A percentile compares a stretch with the other conserved stretches of the same genome.
phyloP scores from a whole-genome alignment of 2,797 vertebrate genomes.

The Xerus rutilus region DNA sequence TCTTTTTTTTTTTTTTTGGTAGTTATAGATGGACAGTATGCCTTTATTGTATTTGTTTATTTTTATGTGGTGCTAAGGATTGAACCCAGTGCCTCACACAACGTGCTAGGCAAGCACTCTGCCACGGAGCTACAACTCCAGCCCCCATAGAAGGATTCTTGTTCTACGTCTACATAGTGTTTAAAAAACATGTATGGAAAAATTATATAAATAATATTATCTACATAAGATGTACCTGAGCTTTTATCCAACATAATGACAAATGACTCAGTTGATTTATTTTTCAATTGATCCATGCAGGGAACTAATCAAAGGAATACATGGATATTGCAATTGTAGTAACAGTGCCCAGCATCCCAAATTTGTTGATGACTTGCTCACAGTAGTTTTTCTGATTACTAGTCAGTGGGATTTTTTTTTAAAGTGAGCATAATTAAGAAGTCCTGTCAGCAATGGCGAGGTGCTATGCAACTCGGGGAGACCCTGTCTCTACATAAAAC shows the following conservation, averaged over 20 bases:
- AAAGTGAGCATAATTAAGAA: background rate
- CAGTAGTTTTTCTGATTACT: background rate
- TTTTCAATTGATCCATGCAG: background rate
- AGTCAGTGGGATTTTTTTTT: background rate
- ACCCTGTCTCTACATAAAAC: too few relatives aligned
- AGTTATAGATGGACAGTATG: too few relatives aligned
- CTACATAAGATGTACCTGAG: background rate
- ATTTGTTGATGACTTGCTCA: background rate
- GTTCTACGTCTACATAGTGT: background rate
- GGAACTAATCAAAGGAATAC: conserved; percentile 43
- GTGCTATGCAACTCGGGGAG: too few relatives aligned
- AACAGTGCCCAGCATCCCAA: background rate
- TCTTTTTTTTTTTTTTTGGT: background rate
- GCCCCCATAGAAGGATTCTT: background rate
- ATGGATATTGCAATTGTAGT: background rate
- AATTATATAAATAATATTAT: background rate
- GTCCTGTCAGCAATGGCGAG: background rate
- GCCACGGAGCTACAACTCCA: too few relatives aligned
- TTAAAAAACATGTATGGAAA: background rate
- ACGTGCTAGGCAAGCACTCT: too few relatives aligned
- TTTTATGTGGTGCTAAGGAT: too few relatives aligned
- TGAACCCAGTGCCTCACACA: too few relatives aligned
- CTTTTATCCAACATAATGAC: background rate
- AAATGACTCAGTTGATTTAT: background rate
- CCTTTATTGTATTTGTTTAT: too few relatives aligned